Base-by-base conservation (phyloP, 2,888 invertebrate genomes). In the Amitus sp. region DNA sequence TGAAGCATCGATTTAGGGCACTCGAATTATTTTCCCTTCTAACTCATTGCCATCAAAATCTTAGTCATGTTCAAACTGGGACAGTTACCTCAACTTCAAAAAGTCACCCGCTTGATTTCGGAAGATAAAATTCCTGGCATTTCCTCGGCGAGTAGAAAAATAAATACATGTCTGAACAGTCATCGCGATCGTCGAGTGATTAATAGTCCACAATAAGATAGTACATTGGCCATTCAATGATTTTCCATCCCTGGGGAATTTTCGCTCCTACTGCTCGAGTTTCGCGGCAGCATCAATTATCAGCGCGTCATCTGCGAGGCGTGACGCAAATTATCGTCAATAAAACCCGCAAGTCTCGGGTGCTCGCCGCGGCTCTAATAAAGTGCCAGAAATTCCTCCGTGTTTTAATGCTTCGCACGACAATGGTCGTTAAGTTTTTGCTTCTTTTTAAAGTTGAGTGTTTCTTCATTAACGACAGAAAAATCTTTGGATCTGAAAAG, bases 211-310 rank as follows among this genome's bases (percentile, higher is more conserved):
- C 30, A n/a, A n/a, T n/a, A n/a, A n/a, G 19, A 39, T 23, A 7
- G 23, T 40, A 40, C 40, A 50, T 50, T 49, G 49, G 28, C 40
- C 28, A 7, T 28, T 28, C 28, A 28, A 34, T 34, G 34, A 34
- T 34, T 34, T 12, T 4, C 13, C 13, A 34, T 12, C 34, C n/a
- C 34, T 9, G 23, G 23, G 23, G 13, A 13, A 34, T 34, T 9
- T 34, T 34, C 34, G 3, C 2, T 34, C 4, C n/a, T n/a, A n/a
- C n/a, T n/a, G n/a, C n/a, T 34, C 13, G 34, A 2, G n/a, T 13
- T 34, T 9, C 13, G 34, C 13, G 34, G 4, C 34, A 9, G 10
- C 34, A 5, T 12, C 2, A 9, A 34, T 34, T 34, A 7, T 34
- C n/a, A 34, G 9, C 34, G 34, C 34, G 13, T 13, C 13, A 34